These are phyloP conservation scores for Aptenodytes forsteri DNA, from an alignment of 2,113 vertebrate genomes.

Conservation along the genomic window DNA sequence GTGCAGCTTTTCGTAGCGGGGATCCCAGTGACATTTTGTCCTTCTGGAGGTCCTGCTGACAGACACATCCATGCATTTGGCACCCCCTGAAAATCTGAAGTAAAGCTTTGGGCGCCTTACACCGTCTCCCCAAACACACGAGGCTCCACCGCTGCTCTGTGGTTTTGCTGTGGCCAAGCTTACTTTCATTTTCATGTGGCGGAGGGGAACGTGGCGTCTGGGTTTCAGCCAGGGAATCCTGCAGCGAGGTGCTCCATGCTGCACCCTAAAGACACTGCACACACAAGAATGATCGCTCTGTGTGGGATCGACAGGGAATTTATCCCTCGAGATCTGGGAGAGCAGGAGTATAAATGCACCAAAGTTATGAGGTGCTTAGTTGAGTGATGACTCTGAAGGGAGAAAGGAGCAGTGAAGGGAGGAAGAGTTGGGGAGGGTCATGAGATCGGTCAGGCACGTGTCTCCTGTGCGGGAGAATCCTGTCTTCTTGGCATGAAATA, in stretches of 20 bases:
- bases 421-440: background rate
- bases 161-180: background rate
- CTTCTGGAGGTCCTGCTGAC: background rate
- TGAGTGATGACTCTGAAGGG: background rate
- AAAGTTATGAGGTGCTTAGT: background rate
- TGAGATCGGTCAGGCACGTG: background rate
- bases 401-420: background rate
- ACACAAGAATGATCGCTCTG: background rate
- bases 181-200: background rate
- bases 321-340: background rate
- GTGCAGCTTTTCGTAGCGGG: background rate
- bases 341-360: background rate
- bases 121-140: background rate
- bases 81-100: background rate
- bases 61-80: background rate
- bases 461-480: background rate
- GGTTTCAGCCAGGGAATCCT: background rate
- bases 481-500: background rate
- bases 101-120: background rate
- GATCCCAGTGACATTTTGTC: background rate
- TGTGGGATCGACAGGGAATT: background rate
- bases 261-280: background rate
- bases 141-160: background rate
- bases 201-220: background rate
- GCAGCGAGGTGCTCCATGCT: accelerated